Percentiles rank a stretch among this genome's conserved stretches.
phyloP scores from a whole-genome alignment of 30 jellyfish, hydroid and myxozoan species.

The Mastigias papua region DNA sequence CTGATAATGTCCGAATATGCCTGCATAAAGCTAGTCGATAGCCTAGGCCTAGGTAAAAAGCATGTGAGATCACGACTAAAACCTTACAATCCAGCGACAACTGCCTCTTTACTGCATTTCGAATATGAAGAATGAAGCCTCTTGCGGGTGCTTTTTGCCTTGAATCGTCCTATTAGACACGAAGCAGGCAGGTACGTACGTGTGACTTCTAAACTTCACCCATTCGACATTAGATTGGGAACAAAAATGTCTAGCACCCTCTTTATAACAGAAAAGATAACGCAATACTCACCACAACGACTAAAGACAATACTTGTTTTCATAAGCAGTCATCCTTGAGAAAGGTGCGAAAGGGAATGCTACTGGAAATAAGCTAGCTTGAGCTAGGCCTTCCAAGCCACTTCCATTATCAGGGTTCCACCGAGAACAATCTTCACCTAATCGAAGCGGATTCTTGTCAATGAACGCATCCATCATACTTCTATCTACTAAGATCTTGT shows the following conservation, averaged over 20 bases:
- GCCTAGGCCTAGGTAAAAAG: no score
- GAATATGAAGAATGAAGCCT: no score
- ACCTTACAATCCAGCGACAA: no score
- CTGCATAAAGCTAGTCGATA: no score
- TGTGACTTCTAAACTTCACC: no score
- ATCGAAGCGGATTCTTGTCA: slow-evolving; percentile 37
- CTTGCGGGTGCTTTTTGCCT: no score
- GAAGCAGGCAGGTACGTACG: no score
- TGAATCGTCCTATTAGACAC: no score
- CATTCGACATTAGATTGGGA: neutral
- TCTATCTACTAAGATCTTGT: neutral
- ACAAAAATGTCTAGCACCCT: neutral
- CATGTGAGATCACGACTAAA: no score
- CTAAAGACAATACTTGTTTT: slow-evolving; percentile 78
- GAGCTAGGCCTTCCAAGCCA: neutral
- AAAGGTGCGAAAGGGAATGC: neutral
- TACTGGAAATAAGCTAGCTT: neutral
- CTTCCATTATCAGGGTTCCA: neutral
- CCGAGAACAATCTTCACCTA: slow-evolving; percentile 40
- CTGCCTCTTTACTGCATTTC: no score
- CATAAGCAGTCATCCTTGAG: slow-evolving; percentile 56
- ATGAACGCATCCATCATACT: slow-evolving; percentile 43
- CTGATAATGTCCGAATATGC: no score
- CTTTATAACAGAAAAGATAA: neutral
- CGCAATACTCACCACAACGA: slow-evolving; percentile 63